phyloP scores from a whole-genome alignment of 2,797 vertebrate species.

The Micromesistius poutassou region DNA sequence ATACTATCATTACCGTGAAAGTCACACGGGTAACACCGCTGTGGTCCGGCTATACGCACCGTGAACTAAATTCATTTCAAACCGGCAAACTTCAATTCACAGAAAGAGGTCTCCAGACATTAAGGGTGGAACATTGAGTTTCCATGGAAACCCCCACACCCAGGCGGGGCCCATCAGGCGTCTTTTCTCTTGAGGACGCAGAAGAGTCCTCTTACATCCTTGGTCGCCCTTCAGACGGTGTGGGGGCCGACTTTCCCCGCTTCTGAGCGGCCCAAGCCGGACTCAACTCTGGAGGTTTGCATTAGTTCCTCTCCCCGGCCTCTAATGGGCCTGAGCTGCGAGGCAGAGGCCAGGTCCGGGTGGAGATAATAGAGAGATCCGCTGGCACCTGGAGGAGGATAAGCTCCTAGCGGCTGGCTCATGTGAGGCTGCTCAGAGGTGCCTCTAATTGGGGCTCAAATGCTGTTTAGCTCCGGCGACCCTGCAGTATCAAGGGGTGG shows the following conservation, averaged over 20 bases:
- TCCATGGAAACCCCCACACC: slow-evolving; percentile 1
- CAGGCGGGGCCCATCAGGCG: neutral
- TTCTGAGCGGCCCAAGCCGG: neutral
- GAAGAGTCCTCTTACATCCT: neutral
- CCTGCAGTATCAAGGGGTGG: neutral
- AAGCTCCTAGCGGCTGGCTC: slow-evolving; percentile 56
- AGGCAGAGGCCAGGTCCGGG: slow-evolving; percentile 39
- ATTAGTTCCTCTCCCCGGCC: neutral
- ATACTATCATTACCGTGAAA: slow-evolving; percentile 2
- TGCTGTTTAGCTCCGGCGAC: slow-evolving; percentile 25
- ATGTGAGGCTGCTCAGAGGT: slow-evolving; percentile 43
- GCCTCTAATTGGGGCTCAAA: slow-evolving; percentile 58
- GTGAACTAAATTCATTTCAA: neutral
- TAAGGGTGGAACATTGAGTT: neutral
- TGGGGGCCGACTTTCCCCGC: neutral
- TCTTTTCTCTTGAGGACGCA: neutral
- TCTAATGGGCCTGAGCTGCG: slow-evolving; percentile 31
- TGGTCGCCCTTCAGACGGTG: slow-evolving; percentile 10
- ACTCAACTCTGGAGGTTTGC: neutral
- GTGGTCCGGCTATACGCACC: neutral
- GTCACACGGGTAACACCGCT: neutral
- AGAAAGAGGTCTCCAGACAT: neutral
- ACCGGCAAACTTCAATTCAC: neutral
- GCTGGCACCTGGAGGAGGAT: slow-evolving; percentile 50
- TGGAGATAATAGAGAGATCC: slow-evolving; percentile 52